Percentiles rank a stretch among this genome's conserved stretches.
phyloP scores from a whole-genome alignment of 1,140 invertebrate genomes.

The Palaemon carinicauda region DNA sequence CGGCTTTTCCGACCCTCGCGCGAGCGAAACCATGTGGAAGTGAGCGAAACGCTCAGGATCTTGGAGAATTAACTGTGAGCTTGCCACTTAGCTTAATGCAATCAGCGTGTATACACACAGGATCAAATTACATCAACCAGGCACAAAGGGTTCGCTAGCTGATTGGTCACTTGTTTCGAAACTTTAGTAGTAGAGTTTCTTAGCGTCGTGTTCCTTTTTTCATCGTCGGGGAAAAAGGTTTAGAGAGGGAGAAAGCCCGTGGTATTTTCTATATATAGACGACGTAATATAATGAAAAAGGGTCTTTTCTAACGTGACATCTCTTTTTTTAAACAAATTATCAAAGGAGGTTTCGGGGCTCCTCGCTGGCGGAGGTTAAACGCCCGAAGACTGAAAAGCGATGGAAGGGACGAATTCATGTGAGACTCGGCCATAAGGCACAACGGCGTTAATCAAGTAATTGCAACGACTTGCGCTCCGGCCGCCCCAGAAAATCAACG shows the following conservation, averaged over 20 bases:
- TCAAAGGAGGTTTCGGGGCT: neutral
- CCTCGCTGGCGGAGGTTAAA: neutral
- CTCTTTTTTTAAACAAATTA: neutral
- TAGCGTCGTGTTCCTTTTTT: constrained; percentile 43
- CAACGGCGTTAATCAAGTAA: constrained; percentile 55
- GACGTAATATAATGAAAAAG: neutral
- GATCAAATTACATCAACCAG: constrained; percentile 60
- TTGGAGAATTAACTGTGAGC: constrained; percentile 58
- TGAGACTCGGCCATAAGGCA: constrained; percentile 32
- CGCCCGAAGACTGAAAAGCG: neutral
- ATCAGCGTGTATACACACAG: constrained; percentile 59
- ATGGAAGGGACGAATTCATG: constrained; percentile 15
- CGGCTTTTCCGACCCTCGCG: constrained; percentile 8
- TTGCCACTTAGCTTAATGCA: constrained; percentile 59
- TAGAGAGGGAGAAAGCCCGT: no score
- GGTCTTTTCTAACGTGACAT: neutral
- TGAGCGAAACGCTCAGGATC: constrained; percentile 48
- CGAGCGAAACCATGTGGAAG: constrained; percentile 42
- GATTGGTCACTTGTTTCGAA: constrained; percentile 56
- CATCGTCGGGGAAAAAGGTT: neutral
- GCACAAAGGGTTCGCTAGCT: constrained; percentile 57
- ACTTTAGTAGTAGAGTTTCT: constrained; percentile 50
- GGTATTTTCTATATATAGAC: no score
- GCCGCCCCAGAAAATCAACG: constrained; percentile 55
- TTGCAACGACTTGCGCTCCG: constrained; percentile 51